Conservation (phyloP, 2,113 vertebrate genomes). For the Tupaia tana region DNA sequence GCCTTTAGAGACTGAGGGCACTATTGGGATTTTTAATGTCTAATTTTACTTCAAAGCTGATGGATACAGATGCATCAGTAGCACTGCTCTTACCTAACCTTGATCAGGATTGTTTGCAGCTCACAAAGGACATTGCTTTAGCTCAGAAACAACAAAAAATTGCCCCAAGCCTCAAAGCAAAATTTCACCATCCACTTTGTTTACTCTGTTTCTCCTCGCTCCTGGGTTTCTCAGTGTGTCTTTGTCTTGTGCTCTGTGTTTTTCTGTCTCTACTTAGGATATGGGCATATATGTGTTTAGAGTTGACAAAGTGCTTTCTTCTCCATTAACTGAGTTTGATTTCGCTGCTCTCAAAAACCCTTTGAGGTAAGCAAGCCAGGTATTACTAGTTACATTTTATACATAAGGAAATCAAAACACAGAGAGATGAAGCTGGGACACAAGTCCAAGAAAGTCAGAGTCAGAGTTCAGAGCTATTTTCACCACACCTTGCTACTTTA, state of each 20-base stretch:
- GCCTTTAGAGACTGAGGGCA: constrained; percentile 62
- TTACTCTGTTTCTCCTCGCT: constrained; percentile 57
- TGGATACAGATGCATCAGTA: constrained; percentile 55
- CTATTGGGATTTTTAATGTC: neutral
- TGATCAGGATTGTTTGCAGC: constrained; percentile 72
- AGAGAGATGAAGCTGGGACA: neutral
- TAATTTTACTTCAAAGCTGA: constrained; percentile 81
- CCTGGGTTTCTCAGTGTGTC: neutral
- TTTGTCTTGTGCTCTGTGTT: constrained; percentile 52
- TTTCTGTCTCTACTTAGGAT: constrained; percentile 45
- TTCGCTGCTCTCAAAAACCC: constrained; percentile 50
- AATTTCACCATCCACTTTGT: constrained; percentile 68
- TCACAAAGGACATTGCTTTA: constrained; percentile 76
- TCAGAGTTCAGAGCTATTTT: neutral
- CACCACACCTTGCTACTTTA: neutral
- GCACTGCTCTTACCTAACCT: constrained; percentile 60
- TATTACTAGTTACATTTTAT: constrained; percentile 1
- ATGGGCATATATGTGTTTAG: neutral
- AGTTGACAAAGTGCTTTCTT: constrained; percentile 44
- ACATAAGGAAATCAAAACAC: neutral
- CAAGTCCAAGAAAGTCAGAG: neutral
- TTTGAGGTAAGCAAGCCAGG: constrained; percentile 31
- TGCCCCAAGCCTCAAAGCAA: constrained; percentile 76
- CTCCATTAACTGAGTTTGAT: constrained; percentile 55
- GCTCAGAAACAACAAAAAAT: constrained; percentile 68